phyloP scores from a whole-genome alignment of 1,140 invertebrate genomes.

The Plodia interpunctella region DNA sequence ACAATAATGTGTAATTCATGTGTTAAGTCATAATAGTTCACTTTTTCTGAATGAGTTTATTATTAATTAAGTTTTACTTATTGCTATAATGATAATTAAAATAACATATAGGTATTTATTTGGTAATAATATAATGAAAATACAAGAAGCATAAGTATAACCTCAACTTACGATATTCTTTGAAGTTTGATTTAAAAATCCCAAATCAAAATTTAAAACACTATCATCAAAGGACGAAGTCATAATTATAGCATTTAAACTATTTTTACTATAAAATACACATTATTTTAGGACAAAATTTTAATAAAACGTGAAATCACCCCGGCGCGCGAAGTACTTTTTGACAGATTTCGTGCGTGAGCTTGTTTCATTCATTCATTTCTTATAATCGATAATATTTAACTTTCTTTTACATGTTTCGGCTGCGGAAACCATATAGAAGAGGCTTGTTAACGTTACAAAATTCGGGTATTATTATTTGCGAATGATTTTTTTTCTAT shows the following conservation, averaged over 20 bases:
- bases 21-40: too few relatives aligned
- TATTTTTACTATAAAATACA: conserved; percentile 9
- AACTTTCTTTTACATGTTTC: not conserved
- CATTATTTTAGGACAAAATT: conserved; percentile 9
- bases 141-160: conserved; percentile 19
- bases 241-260: conserved; percentile 29
- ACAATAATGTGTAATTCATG: too few relatives aligned
- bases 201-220: conserved; percentile 49
- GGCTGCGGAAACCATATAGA: not conserved
- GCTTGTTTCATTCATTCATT: not conserved
- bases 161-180: conserved; percentile 41
- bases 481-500: too few relatives aligned
- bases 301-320: conserved; percentile 15
- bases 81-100: not conserved
- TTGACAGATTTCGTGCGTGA: not conserved
- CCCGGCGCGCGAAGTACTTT: conserved; percentile 35
- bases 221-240: conserved; percentile 35
- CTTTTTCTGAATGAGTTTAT: too few relatives aligned
- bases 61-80: too few relatives aligned
- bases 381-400: not conserved
- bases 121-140: not conserved
- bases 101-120: too few relatives aligned
- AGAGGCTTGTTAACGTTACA: too few relatives aligned
- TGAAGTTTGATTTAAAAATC: conserved; percentile 35
- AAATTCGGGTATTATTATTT: too few relatives aligned